Evolutionary conservation across 1,140 invertebrate species (phyloP).

Genomic region (Drosophila punjabiensis): DNA sequence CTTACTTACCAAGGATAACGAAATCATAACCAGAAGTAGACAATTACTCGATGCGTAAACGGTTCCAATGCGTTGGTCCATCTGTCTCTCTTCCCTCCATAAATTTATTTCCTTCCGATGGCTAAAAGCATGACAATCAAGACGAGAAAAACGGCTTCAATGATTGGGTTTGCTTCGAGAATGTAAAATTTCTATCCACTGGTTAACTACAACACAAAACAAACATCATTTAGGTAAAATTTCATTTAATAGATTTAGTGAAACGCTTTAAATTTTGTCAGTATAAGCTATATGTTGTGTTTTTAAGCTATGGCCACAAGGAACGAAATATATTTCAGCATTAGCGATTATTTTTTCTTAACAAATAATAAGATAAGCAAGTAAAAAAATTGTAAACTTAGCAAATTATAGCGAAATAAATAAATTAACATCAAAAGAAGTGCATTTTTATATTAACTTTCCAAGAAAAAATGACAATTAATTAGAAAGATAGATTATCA

Average conservation of each 20-base stretch:
- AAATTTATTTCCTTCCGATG: constrained; percentile 42
- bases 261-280: constrained; percentile 34
- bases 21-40: constrained; percentile 25
- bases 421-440: constrained; percentile 16
- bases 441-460: no score
- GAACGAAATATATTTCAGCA: constrained; percentile 33
- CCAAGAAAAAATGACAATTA: no score
- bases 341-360: constrained; percentile 59
- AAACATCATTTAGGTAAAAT: constrained; percentile 10
- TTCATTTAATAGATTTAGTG: constrained; percentile 13
- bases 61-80: constrained; percentile 21
- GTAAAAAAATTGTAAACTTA: constrained; percentile 46
- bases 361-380: constrained; percentile 29
- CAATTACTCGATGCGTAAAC: constrained; percentile 16
- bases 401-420: constrained; percentile 68
- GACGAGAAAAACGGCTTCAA: constrained; percentile 44
- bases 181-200: constrained; percentile 33
- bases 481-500: no score
- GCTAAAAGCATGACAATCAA: constrained; percentile 81
- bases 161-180: constrained; percentile 49
- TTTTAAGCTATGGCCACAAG: constrained; percentile 47
- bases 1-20: constrained; percentile 55
- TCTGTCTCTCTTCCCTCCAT: constrained; percentile 13
- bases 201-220: constrained; percentile 39
- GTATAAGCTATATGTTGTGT: constrained; percentile 63